These are phyloP conservation scores for Spodoptera littoralis DNA, from an alignment of 2,888 invertebrate species.

Conservation along the genomic window DNA sequence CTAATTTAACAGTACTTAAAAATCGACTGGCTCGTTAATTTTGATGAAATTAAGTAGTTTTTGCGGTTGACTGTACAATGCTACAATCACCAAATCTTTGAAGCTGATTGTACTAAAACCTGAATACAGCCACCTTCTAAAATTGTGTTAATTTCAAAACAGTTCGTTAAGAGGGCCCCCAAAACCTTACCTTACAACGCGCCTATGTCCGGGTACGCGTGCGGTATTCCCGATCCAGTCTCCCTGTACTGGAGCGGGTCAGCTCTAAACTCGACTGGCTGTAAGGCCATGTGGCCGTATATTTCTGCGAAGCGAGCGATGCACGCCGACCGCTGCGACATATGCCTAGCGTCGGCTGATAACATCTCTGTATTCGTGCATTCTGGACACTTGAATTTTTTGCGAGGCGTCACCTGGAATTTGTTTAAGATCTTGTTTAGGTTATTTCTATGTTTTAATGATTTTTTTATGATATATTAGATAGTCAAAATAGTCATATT, in stretches of 20 bases:
- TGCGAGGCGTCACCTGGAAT: slow-evolving; percentile 96
- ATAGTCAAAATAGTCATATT: no score
- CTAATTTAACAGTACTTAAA: background rate
- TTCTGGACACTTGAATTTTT: slow-evolving; percentile 99
- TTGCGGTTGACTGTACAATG: no score
- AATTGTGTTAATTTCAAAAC: background rate
- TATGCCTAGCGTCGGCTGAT: slow-evolving; percentile 96
- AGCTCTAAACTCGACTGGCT: slow-evolving; percentile 96
- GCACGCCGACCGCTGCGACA: slow-evolving; percentile 97
- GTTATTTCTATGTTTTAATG: no score
- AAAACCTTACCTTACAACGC: slow-evolving; percentile 90
- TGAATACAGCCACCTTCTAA: no score
- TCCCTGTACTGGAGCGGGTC: slow-evolving; percentile 98
- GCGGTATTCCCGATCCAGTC: slow-evolving; percentile 94
- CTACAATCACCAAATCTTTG: no score
- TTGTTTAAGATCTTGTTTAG: background rate
- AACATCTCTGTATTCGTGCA: slow-evolving; percentile 98
- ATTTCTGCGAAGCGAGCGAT: slow-evolving; percentile 93
- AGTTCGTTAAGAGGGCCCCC: slow-evolving; percentile 25
- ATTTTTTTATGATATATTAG: no score
- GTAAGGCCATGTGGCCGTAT: slow-evolving; percentile 96
- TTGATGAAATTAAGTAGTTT: no score
- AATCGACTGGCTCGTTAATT: background rate
- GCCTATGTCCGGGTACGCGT: slow-evolving; percentile 95
- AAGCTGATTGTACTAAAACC: no score